Base-by-base conservation (phyloP, 2,888 invertebrate genomes). In the Andrena trimmerana region DNA sequence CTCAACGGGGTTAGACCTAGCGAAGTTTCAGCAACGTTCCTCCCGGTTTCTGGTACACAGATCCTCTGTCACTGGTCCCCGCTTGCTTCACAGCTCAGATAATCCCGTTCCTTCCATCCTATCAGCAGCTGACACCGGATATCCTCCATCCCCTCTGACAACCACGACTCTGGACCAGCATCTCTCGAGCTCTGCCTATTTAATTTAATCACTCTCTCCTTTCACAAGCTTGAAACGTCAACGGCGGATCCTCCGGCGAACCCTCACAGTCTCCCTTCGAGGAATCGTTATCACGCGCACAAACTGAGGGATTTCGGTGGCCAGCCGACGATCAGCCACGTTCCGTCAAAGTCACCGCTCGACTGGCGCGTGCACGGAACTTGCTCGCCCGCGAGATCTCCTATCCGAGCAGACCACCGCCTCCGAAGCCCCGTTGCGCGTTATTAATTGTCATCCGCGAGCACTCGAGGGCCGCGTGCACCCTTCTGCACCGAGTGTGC, bases 401-500 rank as follows among this genome's bases (percentile, higher is more conserved):
- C 20, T n/a, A 8, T 59, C 57, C 7, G 70, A 10, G 52, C 60
- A 24, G 66, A 50, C 16, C 50, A 52, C 29, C 60, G 59, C 27
- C 70, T 59, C 59, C 42, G 29, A 2, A 6, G 63, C 10, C 10
- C 16, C 42, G 66, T 29, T 29, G 67, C 27, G 16, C 20, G 59
- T 80, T 83, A 88, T 87, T 86, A 88, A 88, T 88, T 84, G 88
- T 88, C 83, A 86, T 84, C 80, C 80, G 74, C 84, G 78, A 70
- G 77, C 77, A 82, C 88, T 84, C 88, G 82, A 88, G 73, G 63
- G 71, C 72, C 52, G 54, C 60, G 76, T 72, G 87, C 88, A 88
- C 91, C 92, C 92, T 92, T 92, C 90, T 88, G 90, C 79, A 81
- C 90, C 89, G 92, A 93, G 92, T 90, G 92, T 92, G 92, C 93